phyloP scores from a whole-genome alignment of 2,113 vertebrate genomes.

The Falco punctatus region DNA sequence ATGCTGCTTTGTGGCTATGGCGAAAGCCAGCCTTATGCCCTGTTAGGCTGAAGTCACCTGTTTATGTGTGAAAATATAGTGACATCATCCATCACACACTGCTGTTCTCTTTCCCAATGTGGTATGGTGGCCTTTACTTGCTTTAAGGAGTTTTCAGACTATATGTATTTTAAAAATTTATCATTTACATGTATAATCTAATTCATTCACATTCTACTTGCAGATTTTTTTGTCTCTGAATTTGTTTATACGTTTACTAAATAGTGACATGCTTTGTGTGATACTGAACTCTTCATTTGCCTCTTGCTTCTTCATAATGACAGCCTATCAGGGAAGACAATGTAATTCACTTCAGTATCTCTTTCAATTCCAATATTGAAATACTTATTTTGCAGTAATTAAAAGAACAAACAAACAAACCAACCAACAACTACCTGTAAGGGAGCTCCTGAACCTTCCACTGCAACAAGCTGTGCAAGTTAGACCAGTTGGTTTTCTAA shows the following conservation, averaged over 20 bases:
- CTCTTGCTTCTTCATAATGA: not conserved
- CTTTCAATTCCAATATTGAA: not conserved
- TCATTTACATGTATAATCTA: not conserved
- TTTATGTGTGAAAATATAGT: not conserved
- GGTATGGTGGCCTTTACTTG: not conserved
- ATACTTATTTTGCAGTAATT: not conserved
- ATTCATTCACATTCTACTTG: not conserved
- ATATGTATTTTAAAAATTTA: not conserved
- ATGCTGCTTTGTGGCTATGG: not conserved
- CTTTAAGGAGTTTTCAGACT: not conserved
- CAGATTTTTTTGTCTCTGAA: not conserved
- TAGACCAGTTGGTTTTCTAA: not conserved
- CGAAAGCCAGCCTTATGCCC: not conserved
- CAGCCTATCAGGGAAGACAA: not conserved
- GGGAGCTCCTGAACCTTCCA: not conserved
- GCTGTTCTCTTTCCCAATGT: not conserved
- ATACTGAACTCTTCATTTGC: not conserved
- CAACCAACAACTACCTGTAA: not conserved
- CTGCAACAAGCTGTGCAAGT: not conserved
- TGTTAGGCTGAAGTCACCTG: not conserved
- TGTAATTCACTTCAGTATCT: not conserved
- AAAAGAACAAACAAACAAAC: not conserved
- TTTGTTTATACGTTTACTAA: not conserved
- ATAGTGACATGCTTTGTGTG: not conserved
- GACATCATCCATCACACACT: not conserved